phyloP scores from a whole-genome alignment of 2,888 invertebrate species.

The Ormyrus rosae region DNA sequence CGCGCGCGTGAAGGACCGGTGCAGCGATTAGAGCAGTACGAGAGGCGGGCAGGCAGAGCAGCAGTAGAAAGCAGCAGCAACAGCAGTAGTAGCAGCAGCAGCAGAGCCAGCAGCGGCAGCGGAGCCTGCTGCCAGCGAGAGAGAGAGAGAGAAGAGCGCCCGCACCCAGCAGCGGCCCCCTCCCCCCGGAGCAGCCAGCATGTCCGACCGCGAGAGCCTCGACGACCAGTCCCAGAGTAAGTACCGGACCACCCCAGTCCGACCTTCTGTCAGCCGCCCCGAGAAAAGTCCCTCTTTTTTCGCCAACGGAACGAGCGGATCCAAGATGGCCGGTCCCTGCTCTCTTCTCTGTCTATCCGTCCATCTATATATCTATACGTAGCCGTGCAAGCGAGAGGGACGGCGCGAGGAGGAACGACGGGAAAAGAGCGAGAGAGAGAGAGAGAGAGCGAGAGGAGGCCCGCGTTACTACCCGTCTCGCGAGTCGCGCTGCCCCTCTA shows the following conservation, averaged over 20 bases:
- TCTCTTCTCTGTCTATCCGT: constrained; percentile 23
- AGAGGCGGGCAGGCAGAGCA: background rate
- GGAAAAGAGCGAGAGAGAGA: constrained; percentile 39
- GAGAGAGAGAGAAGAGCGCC: too few relatives aligned
- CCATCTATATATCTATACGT: constrained; percentile 11
- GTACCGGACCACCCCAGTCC: constrained; percentile 48
- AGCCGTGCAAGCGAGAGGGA: background rate
- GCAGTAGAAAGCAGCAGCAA: background rate
- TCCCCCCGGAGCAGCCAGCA: constrained; percentile 56
- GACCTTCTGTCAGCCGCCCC: constrained; percentile 42
- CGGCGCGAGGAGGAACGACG: constrained; percentile 60
- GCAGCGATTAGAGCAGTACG: constrained; percentile 13
- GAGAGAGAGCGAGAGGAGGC: constrained; percentile 61
- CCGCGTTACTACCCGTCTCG: constrained; percentile 53
- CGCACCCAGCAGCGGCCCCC: too few relatives aligned
- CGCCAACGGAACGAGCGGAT: constrained; percentile 68
- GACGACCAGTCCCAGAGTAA: constrained; percentile 75
- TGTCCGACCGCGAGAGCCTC: constrained; percentile 75
- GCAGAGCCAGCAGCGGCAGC: background rate
- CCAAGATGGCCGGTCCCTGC: constrained; percentile 71
- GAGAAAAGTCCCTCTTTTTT: constrained; percentile 55
- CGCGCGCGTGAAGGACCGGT: constrained; percentile 24
- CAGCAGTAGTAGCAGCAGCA: constrained; percentile 15
- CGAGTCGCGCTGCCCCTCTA: constrained; percentile 16
- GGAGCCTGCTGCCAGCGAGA: background rate